Percentiles rank a stretch among this genome's conserved stretches.
phyloP scores from a whole-genome alignment of 2,888 invertebrate species.

The Hypolimnas misippus region DNA sequence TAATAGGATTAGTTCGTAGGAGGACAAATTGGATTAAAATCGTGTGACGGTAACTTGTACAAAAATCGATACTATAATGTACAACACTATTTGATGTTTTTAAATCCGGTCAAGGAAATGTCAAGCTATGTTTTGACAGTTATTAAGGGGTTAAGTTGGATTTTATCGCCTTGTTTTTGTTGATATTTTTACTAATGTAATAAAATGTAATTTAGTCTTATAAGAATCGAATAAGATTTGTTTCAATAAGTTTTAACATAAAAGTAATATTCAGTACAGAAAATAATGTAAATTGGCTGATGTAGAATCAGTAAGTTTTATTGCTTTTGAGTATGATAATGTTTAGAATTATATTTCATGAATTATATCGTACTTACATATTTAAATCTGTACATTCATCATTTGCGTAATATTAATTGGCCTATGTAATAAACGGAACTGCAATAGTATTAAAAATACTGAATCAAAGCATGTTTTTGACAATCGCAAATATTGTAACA shows the following conservation, averaged over 20 bases:
- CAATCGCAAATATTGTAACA: too few relatives aligned
- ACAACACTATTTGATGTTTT: constrained; percentile 42
- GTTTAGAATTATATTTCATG: neutral
- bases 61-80: constrained; percentile 58
- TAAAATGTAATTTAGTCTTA: constrained; percentile 30
- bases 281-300: constrained; percentile 11
- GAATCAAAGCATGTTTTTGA: too few relatives aligned
- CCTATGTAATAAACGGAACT: too few relatives aligned
- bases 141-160: constrained; percentile 29
- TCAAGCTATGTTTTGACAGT: constrained; percentile 48
- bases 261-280: neutral
- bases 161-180: constrained; percentile 31
- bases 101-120: constrained; percentile 36
- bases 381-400: neutral
- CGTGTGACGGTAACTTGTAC: constrained; percentile 55
- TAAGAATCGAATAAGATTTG: constrained; percentile 32
- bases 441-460: too few relatives aligned
- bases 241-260: neutral
- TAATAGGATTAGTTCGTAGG: constrained; percentile 77
- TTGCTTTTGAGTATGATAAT: neutral
- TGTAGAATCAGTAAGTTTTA: neutral
- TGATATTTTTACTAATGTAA: constrained; percentile 17
- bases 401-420: too few relatives aligned
- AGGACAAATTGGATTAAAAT: constrained; percentile 62
- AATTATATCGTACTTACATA: neutral